Conservation (phyloP, 2,113 vertebrate genomes). For the Ancistrus triradiatus region DNA sequence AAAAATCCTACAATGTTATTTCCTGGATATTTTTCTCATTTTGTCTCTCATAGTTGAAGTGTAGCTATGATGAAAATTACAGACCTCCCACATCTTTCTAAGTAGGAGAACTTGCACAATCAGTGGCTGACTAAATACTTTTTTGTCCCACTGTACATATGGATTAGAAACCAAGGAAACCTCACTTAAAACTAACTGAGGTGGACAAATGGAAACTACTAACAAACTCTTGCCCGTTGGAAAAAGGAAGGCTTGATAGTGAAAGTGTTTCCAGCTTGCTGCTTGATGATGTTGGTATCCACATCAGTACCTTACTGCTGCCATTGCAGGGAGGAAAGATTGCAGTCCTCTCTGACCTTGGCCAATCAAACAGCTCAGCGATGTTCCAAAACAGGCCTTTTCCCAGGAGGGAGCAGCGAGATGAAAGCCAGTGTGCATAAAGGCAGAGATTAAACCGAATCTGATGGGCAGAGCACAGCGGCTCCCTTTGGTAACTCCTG, state of each 20-base stretch:
- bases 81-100: too few species aligned
- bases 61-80: too few species aligned
- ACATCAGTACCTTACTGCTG: conserved; percentile 12
- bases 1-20: too few species aligned
- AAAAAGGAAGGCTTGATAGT: too few species aligned
- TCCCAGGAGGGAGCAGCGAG: conserved; percentile 23
- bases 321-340: background rate
- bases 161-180: too few species aligned
- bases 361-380: conserved; percentile 16
- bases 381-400: conserved; percentile 19
- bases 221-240: background rate
- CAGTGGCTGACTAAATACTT: too few species aligned
- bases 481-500: conserved; percentile 31
- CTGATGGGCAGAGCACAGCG: conserved; percentile 34
- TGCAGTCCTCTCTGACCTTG: conserved; percentile 38
- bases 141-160: too few species aligned
- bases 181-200: too few species aligned
- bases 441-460: conserved; percentile 40
- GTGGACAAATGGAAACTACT: too few species aligned
- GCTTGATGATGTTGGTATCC: background rate
- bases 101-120: too few species aligned
- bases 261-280: conserved; percentile 22
- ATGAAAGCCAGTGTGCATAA: conserved; percentile 36
- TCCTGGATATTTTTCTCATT: too few species aligned
- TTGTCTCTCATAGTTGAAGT: too few species aligned